A percentile compares a stretch with the other conserved stretches of the same genome.
Evolutionary conservation across 2,113 vertebrate species (phyloP).

Genomic region (Euleptes europaea): DNA sequence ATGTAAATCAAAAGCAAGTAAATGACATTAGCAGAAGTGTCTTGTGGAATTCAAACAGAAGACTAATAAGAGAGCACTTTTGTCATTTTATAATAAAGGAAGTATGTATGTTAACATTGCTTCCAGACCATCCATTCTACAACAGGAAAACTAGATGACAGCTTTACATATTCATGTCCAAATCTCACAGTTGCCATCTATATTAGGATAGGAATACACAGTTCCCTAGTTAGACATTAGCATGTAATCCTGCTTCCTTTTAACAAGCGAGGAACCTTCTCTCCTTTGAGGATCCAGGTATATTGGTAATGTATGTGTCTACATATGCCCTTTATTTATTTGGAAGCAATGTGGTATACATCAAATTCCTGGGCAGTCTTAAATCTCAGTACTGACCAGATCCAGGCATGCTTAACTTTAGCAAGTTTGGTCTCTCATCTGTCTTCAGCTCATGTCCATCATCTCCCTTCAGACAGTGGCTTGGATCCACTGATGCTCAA

Average conservation of each 20-base stretch:
- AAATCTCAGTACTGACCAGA: too few species aligned
- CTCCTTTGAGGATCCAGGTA: too few species aligned
- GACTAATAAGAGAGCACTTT: background rate
- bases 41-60: background rate
- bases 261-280: background rate
- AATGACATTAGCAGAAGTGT: background rate
- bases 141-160: background rate
- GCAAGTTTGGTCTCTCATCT: too few species aligned
- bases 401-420: too few species aligned
- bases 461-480: too few species aligned
- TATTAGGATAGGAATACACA: background rate
- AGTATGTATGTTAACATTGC: background rate
- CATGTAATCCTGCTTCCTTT: background rate
- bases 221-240: background rate
- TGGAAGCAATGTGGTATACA: too few species aligned
- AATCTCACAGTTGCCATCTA: background rate
- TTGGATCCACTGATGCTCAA: too few species aligned
- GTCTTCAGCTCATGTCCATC: too few species aligned
- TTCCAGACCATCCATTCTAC: background rate
- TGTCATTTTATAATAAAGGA: background rate
- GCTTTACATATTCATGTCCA: background rate
- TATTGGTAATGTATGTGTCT: too few species aligned
- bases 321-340: too few species aligned
- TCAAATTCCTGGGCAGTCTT: too few species aligned
- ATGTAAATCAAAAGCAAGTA: too few species aligned